Conservation (phyloP, 1,140 invertebrate species). For the Listronotus bonariensis region DNA sequence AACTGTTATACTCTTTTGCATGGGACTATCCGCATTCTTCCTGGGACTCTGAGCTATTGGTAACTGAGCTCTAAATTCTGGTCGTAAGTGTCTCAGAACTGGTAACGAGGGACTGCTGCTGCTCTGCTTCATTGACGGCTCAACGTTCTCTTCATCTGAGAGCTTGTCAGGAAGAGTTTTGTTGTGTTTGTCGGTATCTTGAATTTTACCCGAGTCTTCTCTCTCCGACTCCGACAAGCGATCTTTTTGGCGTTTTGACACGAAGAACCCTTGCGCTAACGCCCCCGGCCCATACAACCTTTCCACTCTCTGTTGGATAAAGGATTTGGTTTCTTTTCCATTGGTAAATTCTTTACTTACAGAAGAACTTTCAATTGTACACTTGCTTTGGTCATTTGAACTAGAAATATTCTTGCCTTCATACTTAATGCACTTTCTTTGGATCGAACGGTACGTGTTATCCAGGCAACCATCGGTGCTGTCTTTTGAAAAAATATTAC, state of each 20-base stretch:
- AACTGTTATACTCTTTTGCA: slow-evolving; percentile 52
- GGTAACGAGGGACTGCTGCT: slow-evolving; percentile 62
- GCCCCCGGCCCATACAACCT: slow-evolving; percentile 84
- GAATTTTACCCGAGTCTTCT: slow-evolving; percentile 24
- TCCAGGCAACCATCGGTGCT: slow-evolving; percentile 46
- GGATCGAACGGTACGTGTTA: slow-evolving; percentile 33
- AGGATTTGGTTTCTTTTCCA: slow-evolving; percentile 69
- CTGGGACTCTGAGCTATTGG: slow-evolving; percentile 65
- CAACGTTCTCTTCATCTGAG: slow-evolving; percentile 32
- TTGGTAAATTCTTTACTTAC: slow-evolving; percentile 48
- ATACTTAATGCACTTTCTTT: slow-evolving; percentile 39
- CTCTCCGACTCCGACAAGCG: slow-evolving; percentile 41
- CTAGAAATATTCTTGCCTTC: slow-evolving; percentile 38
- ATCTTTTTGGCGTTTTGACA: slow-evolving; percentile 60
- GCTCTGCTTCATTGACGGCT: slow-evolving; percentile 43
- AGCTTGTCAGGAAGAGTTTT: slow-evolving; percentile 50
- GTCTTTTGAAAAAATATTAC: slow-evolving; percentile 41
- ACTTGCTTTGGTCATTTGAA: slow-evolving; percentile 22
- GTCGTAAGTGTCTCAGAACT: slow-evolving; percentile 77
- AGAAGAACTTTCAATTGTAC: slow-evolving; percentile 21
- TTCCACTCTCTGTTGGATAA: slow-evolving; percentile 87
- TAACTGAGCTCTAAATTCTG: slow-evolving; percentile 83
- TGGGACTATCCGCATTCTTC: slow-evolving; percentile 38
- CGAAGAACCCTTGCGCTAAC: slow-evolving; percentile 80
- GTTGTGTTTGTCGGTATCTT: slow-evolving; percentile 35